Evolutionary conservation across 2,113 vertebrate species (phyloP).

Genomic region (Bos javanicus): DNA sequence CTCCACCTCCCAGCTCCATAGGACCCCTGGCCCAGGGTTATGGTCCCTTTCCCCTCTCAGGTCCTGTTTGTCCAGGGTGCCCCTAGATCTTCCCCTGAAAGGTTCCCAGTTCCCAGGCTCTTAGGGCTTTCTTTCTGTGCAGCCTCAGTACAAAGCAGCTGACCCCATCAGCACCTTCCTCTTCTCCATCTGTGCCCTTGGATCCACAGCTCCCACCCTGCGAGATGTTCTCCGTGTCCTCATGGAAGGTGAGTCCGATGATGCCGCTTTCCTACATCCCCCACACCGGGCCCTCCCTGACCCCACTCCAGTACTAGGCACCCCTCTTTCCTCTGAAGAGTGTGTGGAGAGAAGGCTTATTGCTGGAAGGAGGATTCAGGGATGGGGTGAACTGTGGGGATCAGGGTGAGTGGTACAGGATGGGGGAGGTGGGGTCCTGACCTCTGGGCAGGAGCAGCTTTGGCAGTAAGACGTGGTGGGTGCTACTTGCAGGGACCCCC

Average conservation of each 20-base stretch:
- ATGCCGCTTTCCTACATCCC: not conserved
- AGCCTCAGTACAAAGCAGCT: conserved; percentile 97
- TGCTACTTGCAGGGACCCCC: conserved; percentile 85
- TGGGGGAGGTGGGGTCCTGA: not conserved
- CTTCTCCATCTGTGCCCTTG: conserved; percentile 95
- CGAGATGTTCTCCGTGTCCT: conserved; percentile 94
- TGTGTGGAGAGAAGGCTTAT: not conserved
- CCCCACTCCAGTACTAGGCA: not conserved
- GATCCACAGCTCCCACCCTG: conserved; percentile 94
- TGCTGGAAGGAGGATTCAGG: not conserved
- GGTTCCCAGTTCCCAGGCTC: not conserved
- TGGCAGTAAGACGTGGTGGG: not conserved
- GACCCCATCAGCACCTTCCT: conserved; percentile 98
- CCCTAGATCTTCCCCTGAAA: not conserved
- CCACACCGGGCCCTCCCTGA: not conserved
- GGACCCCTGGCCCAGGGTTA: not conserved
- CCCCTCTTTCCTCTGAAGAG: not conserved
- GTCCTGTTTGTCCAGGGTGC: not conserved
- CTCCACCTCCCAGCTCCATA: not conserved
- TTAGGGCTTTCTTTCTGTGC: conserved; percentile 37
- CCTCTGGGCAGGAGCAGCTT: not conserved
- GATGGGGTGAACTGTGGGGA: not conserved
- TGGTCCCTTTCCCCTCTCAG: not conserved
- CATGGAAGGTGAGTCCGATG: conserved; percentile 90
- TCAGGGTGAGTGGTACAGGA: not conserved